Evolutionary conservation across 2,797 vertebrate species (phyloP).

Genomic region (Enteromius thamalakanensis): DNA sequence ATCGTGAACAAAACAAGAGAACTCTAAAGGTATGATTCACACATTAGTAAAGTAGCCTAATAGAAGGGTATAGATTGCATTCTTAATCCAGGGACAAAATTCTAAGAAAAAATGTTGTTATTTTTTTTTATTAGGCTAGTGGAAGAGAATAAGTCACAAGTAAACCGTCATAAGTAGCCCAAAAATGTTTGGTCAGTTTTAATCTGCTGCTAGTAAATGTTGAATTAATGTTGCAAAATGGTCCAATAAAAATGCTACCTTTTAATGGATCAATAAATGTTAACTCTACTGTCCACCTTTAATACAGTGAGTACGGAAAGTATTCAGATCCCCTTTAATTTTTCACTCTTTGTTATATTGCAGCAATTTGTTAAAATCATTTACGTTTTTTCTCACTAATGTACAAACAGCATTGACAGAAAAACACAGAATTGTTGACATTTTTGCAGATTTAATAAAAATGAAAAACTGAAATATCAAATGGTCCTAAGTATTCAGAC

Average conservation of each 20-base stretch:
- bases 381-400: too few species aligned
- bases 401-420: too few species aligned
- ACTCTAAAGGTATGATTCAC: constrained; percentile 83
- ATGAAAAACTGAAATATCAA: too few species aligned
- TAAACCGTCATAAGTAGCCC: not conserved
- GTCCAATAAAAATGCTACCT: not conserved
- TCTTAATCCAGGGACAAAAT: not conserved
- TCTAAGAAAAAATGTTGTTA: not conserved
- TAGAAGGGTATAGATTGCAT: not conserved
- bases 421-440: too few species aligned
- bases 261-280: not conserved
- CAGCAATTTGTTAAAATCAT: too few species aligned
- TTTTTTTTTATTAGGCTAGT: not conserved
- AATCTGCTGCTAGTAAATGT: too few species aligned
- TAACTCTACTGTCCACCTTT: not conserved
- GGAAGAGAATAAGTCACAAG: not conserved
- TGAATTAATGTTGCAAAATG: too few species aligned
- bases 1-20: constrained; percentile 87
- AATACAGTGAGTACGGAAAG: too few species aligned
- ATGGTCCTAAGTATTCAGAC: too few species aligned
- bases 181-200: not conserved
- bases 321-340: too few species aligned
- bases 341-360: too few species aligned
- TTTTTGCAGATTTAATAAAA: too few species aligned
- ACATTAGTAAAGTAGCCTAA: not conserved